Conservation (phyloP, 2,113 vertebrate species). For the Ctenodactylus gundi region DNA sequence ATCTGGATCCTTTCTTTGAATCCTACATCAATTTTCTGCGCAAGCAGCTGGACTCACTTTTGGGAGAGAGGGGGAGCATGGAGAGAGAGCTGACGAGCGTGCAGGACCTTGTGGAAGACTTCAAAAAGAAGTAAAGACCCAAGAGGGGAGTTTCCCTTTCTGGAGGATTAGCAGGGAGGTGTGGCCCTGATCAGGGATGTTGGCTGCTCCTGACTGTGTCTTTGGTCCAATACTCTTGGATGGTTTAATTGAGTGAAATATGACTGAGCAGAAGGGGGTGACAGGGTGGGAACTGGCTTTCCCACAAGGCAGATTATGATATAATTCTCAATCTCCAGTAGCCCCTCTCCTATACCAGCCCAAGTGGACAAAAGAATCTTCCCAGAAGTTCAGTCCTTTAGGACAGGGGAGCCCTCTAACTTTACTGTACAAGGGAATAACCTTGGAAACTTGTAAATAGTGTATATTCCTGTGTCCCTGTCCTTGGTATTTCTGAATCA, state of each 20-base stretch:
- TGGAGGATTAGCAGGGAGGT: neutral
- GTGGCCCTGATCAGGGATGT: neutral
- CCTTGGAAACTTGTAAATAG: neutral
- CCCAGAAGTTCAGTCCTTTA: neutral
- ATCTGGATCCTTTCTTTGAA: conserved; percentile 87
- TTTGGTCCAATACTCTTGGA: neutral
- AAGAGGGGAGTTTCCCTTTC: neutral
- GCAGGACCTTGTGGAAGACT: conserved; percentile 90
- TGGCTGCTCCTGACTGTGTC: neutral
- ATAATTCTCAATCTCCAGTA: neutral
- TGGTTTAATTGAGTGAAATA: neutral
- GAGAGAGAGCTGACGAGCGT: conserved; percentile 88
- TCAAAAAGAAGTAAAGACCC: conserved; percentile 86
- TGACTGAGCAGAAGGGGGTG: neutral
- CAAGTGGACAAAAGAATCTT: neutral
- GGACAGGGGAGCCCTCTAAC: neutral
- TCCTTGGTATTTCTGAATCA: neutral
- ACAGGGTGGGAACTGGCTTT: neutral
- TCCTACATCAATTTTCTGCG: conserved; percentile 87
- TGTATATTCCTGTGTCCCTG: neutral
- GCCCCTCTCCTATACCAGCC: neutral
- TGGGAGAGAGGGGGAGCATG: conserved; percentile 85
- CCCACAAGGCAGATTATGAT: neutral
- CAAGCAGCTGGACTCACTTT: conserved; percentile 85
- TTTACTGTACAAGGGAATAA: neutral